Percentiles rank a stretch among this genome's conserved stretches.
These are phyloP conservation scores for Anaspis maculata DNA, from an alignment of 2,888 invertebrate species.

Conservation along the genomic window DNA sequence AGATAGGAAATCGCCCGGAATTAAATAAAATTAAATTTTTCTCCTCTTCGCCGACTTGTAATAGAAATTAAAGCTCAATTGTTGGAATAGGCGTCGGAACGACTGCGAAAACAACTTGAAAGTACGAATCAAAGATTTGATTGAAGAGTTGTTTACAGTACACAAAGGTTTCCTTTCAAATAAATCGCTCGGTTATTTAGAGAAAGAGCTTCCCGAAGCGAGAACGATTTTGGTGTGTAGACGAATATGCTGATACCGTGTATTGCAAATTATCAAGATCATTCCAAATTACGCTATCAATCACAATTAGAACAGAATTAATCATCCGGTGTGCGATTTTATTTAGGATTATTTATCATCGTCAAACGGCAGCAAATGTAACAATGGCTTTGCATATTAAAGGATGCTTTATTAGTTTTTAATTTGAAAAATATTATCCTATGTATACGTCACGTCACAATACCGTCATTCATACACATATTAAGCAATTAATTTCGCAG, in stretches of 20 bases:
- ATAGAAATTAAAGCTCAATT: slow-evolving; percentile 17
- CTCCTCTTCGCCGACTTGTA: too few species aligned
- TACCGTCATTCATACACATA: slow-evolving; percentile 6
- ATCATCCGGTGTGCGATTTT: slow-evolving; percentile 13
- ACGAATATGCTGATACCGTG: slow-evolving; percentile 11
- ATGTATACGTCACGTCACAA: slow-evolving; percentile 3
- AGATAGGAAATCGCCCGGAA: too few species aligned
- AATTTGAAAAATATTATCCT: slow-evolving; percentile 6
- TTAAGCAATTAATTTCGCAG: too few species aligned
- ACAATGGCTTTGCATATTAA: slow-evolving; percentile 13
- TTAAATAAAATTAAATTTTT: too few species aligned
- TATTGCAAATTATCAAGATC: slow-evolving; percentile 13
- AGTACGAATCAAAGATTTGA: slow-evolving; percentile 21
- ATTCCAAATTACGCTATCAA: slow-evolving; percentile 14
- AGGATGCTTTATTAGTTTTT: slow-evolving; percentile 15
- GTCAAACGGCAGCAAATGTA: slow-evolving; percentile 12
- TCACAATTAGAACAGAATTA: slow-evolving; percentile 15
- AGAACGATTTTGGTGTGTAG: slow-evolving; percentile 4
- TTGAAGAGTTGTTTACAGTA: slow-evolving; percentile 20
- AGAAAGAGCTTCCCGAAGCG: slow-evolving; percentile 7
- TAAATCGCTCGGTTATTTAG: slow-evolving; percentile 16
- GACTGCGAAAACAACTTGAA: slow-evolving; percentile 20
- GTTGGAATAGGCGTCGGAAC: slow-evolving; percentile 15
- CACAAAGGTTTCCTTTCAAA: slow-evolving; percentile 18
- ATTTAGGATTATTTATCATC: slow-evolving; percentile 16